Conservation (phyloP, 2,797 vertebrate species). For the Mus spretus region DNA sequence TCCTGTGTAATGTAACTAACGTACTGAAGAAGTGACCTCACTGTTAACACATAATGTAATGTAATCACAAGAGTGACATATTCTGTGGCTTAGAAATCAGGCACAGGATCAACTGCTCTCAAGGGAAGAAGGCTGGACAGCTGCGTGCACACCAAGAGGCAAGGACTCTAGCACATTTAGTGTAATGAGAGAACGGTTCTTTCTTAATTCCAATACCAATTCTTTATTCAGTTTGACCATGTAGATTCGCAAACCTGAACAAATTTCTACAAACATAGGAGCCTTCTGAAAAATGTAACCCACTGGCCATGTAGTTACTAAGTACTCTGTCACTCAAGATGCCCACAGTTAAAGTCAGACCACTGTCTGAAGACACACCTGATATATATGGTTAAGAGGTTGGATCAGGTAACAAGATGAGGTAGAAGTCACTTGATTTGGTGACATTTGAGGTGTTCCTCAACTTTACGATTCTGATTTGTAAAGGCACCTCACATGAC, state of each 20-base stretch:
- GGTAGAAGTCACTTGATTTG: neutral
- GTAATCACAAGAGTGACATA: slow-evolving; percentile 8
- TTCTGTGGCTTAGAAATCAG: neutral
- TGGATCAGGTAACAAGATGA: neutral
- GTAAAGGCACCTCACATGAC: neutral
- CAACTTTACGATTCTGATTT: neutral
- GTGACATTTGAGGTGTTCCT: neutral
- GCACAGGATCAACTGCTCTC: neutral
- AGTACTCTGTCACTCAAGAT: neutral
- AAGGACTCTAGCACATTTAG: neutral
- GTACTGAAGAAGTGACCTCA: neutral
- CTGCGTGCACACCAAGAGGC: neutral
- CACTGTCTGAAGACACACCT: neutral
- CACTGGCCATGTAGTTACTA: neutral
- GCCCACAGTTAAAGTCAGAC: neutral
- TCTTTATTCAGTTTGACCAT: slow-evolving; percentile 21
- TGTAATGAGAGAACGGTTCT: neutral
- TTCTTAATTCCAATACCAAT: neutral
- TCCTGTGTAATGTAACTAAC: neutral
- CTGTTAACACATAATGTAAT: neutral
- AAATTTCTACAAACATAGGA: neutral
- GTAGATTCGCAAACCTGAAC: neutral
- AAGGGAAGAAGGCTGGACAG: neutral
- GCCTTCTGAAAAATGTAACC: slow-evolving; percentile 10
- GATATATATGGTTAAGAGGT: neutral